These are phyloP conservation scores for Antechinus flavipes DNA, from an alignment of 2,113 vertebrate genomes.

Conservation along the genomic window DNA sequence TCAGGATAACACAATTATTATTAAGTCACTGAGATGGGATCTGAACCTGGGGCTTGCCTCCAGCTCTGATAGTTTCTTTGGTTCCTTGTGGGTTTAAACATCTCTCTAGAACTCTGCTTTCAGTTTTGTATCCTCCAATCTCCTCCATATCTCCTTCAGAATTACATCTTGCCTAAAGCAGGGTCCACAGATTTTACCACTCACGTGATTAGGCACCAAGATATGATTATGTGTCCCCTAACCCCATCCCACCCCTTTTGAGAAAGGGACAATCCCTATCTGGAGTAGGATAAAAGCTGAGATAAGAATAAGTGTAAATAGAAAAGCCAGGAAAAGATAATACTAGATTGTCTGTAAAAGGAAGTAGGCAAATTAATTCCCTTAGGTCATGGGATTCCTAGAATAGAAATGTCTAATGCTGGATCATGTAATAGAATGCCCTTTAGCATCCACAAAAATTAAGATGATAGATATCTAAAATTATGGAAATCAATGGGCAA, in stretches of 20 bases:
- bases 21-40: not conserved
- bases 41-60: not conserved
- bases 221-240: not conserved
- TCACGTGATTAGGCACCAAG: not conserved
- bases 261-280: not conserved
- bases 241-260: not conserved
- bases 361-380: not conserved
- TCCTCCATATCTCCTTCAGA: not conserved
- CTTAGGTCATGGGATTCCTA: not conserved
- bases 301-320: not conserved
- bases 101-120: not conserved
- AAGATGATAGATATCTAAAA: not conserved
- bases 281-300: not conserved
- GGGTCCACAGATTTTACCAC: not conserved
- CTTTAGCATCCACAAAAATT: not conserved
- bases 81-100: not conserved
- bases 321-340: not conserved
- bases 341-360: not conserved
- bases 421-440: not conserved
- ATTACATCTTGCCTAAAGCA: not conserved
- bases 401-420: not conserved
- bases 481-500: not conserved
- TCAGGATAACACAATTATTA: not conserved
- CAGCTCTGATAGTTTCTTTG: not conserved
- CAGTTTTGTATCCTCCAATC: not conserved